Evolutionary conservation across 2,888 invertebrate genomes (phyloP).

Genomic region (Patella caerulea): DNA sequence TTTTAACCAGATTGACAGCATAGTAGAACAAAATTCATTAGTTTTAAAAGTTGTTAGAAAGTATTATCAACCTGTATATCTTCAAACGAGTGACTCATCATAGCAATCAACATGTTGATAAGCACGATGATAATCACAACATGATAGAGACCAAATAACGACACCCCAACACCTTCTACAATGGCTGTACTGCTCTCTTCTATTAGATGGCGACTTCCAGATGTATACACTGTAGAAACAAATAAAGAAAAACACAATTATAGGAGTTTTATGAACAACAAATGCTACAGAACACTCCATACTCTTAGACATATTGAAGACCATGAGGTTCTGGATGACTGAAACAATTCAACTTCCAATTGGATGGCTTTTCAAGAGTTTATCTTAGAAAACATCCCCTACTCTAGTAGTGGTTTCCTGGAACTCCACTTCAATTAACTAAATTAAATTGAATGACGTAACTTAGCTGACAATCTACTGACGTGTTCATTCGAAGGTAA

Average conservation of each 20-base stretch:
- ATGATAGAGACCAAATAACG: slow-evolving; percentile 77
- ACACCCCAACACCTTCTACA: slow-evolving; percentile 77
- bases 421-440: too few species aligned
- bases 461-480: not conserved
- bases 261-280: too few species aligned
- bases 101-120: slow-evolving; percentile 83
- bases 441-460: slow-evolving; percentile 1
- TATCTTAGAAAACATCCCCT: too few species aligned
- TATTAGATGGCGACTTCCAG: slow-evolving; percentile 37
- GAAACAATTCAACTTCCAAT: not conserved
- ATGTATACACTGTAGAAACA: slow-evolving; percentile 45
- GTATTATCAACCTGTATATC: slow-evolving; percentile 73
- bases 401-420: not conserved
- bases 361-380: too few species aligned
- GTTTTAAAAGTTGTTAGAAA: too few species aligned
- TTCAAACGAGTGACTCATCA: slow-evolving; percentile 83
- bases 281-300: not conserved
- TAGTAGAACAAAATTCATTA: too few species aligned
- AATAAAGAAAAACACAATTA: not conserved
- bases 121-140: slow-evolving; percentile 82
- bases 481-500: not conserved
- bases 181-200: slow-evolving; percentile 63
- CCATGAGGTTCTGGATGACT: not conserved
- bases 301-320: not conserved
- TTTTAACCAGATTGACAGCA: too few species aligned